Evolutionary conservation across 2,888 invertebrate genomes (phyloP).

Genomic region (Sipha maydis): DNA sequence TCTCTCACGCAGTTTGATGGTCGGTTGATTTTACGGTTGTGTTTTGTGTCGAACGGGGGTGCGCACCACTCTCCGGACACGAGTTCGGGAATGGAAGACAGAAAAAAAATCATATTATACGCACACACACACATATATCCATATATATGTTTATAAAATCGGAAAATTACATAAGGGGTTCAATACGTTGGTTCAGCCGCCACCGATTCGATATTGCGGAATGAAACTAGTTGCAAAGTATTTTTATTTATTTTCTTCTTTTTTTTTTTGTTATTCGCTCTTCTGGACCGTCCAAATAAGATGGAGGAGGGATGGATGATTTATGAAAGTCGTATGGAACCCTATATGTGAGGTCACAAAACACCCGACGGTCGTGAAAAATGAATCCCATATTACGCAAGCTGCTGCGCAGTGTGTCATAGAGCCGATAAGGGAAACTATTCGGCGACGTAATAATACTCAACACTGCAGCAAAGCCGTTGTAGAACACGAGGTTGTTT

Average conservation of each 20-base stretch:
- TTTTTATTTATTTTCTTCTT: neutral
- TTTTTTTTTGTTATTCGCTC: neutral
- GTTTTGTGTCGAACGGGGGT: slow-evolving; percentile 27
- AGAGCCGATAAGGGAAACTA: neutral
- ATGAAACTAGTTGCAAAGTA: slow-evolving; percentile 4
- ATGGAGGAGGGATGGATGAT: slow-evolving; percentile 23
- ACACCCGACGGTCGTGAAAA: slow-evolving; percentile 42
- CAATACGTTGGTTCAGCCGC: slow-evolving; percentile 13
- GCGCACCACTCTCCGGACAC: neutral
- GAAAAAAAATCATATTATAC: neutral
- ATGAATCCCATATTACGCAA: slow-evolving; percentile 23
- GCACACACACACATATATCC: neutral
- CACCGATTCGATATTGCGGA: neutral
- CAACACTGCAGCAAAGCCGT: too few species aligned
- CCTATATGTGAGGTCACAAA: neutral
- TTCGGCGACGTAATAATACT: slow-evolving; percentile 5
- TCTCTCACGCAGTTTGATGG: slow-evolving; percentile 43
- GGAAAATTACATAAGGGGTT: slow-evolving; percentile 37
- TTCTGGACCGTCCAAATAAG: neutral
- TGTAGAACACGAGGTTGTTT: neutral
- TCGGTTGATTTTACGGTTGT: slow-evolving; percentile 59
- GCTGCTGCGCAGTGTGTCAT: neutral
- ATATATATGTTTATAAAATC: neutral
- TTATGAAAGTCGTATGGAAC: slow-evolving; percentile 32
- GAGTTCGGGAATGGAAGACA: neutral